These are phyloP conservation scores for Drosophila vallismaia DNA, from an alignment of 2,888 invertebrate genomes.

Conservation along the genomic window DNA sequence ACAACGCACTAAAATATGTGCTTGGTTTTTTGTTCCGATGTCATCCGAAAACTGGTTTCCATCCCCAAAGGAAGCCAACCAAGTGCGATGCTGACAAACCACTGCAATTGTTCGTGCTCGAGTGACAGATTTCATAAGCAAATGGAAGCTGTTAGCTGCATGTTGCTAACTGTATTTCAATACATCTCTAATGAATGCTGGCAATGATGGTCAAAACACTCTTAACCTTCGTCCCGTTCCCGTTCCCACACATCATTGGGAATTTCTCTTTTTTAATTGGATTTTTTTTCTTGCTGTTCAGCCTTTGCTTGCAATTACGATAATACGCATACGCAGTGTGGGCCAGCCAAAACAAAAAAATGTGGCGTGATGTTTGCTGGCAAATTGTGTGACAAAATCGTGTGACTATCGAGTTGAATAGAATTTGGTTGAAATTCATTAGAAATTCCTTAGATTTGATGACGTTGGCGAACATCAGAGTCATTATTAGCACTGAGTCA, in stretches of 20 bases:
- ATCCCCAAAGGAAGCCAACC: constrained; percentile 61
- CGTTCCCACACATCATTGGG: constrained; percentile 5
- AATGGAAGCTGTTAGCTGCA: constrained; percentile 12
- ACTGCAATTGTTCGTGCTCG: constrained; percentile 54
- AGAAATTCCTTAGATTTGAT: constrained; percentile 12
- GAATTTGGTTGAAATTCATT: constrained; percentile 4
- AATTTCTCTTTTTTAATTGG: constrained; percentile 21
- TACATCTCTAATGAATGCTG: constrained; percentile 2
- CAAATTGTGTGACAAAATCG: constrained; percentile 18
- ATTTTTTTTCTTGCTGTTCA: constrained; percentile 28
- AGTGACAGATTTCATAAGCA: constrained; percentile 61
- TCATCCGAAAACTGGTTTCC: constrained; percentile 61
- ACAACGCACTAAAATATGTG: constrained; percentile 27
- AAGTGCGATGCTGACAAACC: constrained; percentile 54
- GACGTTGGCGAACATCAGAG: constrained; percentile 33
- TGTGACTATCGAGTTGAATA: neutral
- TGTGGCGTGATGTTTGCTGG: constrained; percentile 68
- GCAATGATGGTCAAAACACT: constrained; percentile 18
- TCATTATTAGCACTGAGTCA: constrained; percentile 45
- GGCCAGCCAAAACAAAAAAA: constrained; percentile 24
- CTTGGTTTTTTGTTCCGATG: constrained; percentile 1
- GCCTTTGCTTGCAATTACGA: constrained; percentile 27
- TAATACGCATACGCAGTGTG: constrained; percentile 58
- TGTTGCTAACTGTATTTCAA: constrained; percentile 30
- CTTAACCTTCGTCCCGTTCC: neutral